A percentile compares a stretch with the other conserved stretches of the same genome.
These are phyloP conservation scores for Scylla paramamosain DNA, from an alignment of 1,140 invertebrate genomes.

Conservation along the genomic window DNA sequence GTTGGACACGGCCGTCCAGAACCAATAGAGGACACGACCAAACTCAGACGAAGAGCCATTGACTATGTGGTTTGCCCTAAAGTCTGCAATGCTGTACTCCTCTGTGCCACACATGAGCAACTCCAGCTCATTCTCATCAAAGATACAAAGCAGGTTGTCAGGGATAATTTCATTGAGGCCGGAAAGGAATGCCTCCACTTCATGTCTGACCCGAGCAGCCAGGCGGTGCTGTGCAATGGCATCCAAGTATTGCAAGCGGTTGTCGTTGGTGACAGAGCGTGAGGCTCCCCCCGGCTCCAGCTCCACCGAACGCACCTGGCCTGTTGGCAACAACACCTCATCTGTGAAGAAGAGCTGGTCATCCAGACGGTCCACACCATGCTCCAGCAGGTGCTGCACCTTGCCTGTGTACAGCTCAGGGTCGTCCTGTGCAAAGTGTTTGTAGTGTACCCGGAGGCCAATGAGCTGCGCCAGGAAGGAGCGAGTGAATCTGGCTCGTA, in stretches of 20 bases:
- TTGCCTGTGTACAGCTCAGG: conserved; percentile 95
- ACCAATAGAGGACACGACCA: conserved; percentile 92
- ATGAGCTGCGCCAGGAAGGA: conserved; percentile 97
- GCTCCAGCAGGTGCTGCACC: conserved; percentile 81
- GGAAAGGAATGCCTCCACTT: conserved; percentile 93
- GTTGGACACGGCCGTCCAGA: conserved; percentile 95
- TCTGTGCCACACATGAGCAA: conserved; percentile 94
- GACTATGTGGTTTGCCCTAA: conserved; percentile 92
- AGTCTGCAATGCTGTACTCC: conserved; percentile 94
- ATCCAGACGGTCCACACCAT: conserved; percentile 58
- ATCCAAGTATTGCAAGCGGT: conserved; percentile 92
- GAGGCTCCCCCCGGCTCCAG: conserved; percentile 88
- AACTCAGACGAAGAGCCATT: conserved; percentile 91
- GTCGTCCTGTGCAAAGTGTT: conserved; percentile 98
- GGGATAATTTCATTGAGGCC: conserved; percentile 92
- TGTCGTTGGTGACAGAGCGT: conserved; percentile 87
- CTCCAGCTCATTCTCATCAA: conserved; percentile 98
- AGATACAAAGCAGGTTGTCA: conserved; percentile 95
- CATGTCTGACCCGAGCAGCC: conserved; percentile 88
- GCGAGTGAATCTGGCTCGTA: conserved; percentile 93
- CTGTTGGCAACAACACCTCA: conserved; percentile 46
- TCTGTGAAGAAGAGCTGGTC: conserved; percentile 71
- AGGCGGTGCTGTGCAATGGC: conserved; percentile 93
- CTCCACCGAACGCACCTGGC: conserved; percentile 83
- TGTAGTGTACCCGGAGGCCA: conserved; percentile 94